These are phyloP conservation scores for Drosophila virilis DNA, from an alignment of 1,140 invertebrate genomes.

Conservation along the genomic window DNA sequence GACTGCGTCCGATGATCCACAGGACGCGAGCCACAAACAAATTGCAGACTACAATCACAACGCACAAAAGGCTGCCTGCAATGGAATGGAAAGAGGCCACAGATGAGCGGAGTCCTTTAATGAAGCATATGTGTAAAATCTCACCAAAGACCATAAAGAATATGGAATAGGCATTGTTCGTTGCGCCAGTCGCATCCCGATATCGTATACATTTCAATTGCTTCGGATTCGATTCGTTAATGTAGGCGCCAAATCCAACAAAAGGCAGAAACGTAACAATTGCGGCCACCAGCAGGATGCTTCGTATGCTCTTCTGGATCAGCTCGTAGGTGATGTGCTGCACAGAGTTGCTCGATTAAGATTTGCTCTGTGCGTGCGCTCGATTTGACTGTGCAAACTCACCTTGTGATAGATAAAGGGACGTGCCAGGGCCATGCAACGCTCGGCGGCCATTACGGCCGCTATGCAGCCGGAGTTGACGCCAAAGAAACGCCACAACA, in stretches of 20 bases:
- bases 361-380: neutral
- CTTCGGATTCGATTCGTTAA: slow-evolving; percentile 84
- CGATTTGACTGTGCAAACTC: slow-evolving; percentile 33
- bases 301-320: slow-evolving; percentile 89
- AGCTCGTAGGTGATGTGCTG: slow-evolving; percentile 92
- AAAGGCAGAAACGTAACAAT: slow-evolving; percentile 90
- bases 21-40: slow-evolving; percentile 91
- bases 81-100: slow-evolving; percentile 7
- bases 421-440: slow-evolving; percentile 92
- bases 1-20: slow-evolving; percentile 86
- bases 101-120: neutral
- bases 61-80: slow-evolving; percentile 89
- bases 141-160: slow-evolving; percentile 91
- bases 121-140: slow-evolving; percentile 25
- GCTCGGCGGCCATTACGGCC: slow-evolving; percentile 93
- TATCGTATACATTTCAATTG: slow-evolving; percentile 87
- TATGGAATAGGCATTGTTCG: slow-evolving; percentile 91
- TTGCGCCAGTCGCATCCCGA: slow-evolving; percentile 87
- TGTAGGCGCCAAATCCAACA: slow-evolving; percentile 92
- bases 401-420: slow-evolving; percentile 96
- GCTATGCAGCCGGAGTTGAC: slow-evolving; percentile 94
- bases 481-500: slow-evolving; percentile 92
- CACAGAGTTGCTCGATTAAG: slow-evolving; percentile 6
- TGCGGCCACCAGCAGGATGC: slow-evolving; percentile 89
- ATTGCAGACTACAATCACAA: slow-evolving; percentile 92